Evolutionary conservation across 1,140 invertebrate genomes (phyloP), one percentile per base, ranked within the genome.

Genomic region (Cepaea nemoralis): DNA sequence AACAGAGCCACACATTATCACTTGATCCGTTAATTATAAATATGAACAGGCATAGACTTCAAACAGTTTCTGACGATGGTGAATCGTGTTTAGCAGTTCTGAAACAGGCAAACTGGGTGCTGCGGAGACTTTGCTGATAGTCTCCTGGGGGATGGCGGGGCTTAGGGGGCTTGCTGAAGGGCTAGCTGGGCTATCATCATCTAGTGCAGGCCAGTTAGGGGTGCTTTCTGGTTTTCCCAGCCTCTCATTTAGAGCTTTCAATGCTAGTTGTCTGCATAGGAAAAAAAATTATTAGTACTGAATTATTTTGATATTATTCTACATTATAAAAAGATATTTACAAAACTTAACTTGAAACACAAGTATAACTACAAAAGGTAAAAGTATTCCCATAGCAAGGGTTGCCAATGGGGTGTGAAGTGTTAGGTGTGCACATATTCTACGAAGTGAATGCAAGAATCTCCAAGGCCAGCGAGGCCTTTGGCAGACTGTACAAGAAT

Each of bases 181-280:
- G 22, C 81, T 81, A n/a, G 77, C 67, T 37, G 82, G 63, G 31
- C 40, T 85, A n/a, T 88, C 87, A 76, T 90, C 90, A 39, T 88
- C 87, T 81, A 91, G 67, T 8, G 86, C 85, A 16, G 90, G 90
- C 90, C 90, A 91, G 27, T 83, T 69, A n/a, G 84, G 81, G 24
- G 85, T 80, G 19, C 87, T 85, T 31, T 85, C 86, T 14, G 94
- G 93, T 91, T 96, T 97, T 77, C 94, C 96, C 84, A 98, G 93
- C 86, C 97, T 93, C 92, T 98, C 97, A 90, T 96, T 98, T 67
- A 98, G 91, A 8, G 97, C 96, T 92, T 98, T 98, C 69, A 98
- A 92, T 69, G 97, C 97, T 86, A 98, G 96, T 96, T 98, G 96
- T 90, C 97, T 98, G 91, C 12, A 93, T 93, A 88, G 86, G 88